Percentiles rank a stretch among this genome's conserved stretches.
phyloP scores from a whole-genome alignment of 2,888 invertebrate genomes.

The Lepidocyrtinus sp. region DNA sequence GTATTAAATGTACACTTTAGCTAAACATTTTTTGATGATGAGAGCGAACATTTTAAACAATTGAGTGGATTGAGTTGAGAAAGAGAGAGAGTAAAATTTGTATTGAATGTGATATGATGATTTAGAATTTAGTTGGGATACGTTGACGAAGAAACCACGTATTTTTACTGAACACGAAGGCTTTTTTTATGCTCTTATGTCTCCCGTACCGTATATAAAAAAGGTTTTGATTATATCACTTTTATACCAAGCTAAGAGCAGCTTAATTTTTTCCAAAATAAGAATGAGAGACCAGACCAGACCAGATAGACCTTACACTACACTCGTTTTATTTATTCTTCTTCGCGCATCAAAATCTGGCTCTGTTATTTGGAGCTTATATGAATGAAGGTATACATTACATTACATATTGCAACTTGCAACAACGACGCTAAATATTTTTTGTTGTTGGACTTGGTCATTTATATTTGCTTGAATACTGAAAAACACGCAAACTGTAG shows the following conservation, averaged over 20 bases:
- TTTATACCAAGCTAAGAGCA: background rate
- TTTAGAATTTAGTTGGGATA: background rate
- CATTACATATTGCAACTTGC: background rate
- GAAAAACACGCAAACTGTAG: too few species aligned
- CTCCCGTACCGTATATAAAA: background rate
- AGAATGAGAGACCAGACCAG: background rate
- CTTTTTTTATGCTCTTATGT: conserved; percentile 21
- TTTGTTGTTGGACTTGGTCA: too few species aligned
- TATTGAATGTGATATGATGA: too few species aligned
- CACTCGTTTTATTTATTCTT: background rate
- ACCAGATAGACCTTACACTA: background rate
- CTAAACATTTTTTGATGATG: background rate
- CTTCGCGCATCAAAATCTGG: too few species aligned
- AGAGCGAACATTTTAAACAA: background rate
- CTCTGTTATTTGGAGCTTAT: background rate
- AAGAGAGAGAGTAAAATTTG: background rate
- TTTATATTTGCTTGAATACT: too few species aligned
- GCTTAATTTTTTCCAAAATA: conserved; percentile 20
- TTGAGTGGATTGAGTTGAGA: background rate
- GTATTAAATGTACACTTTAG: background rate
- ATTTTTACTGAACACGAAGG: conserved; percentile 20
- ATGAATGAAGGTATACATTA: background rate
- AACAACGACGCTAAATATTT: background rate
- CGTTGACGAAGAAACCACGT: background rate
- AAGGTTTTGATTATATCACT: too few species aligned